phyloP scores from a whole-genome alignment of 2,797 vertebrate genomes.

The Bradypus variegatus region DNA sequence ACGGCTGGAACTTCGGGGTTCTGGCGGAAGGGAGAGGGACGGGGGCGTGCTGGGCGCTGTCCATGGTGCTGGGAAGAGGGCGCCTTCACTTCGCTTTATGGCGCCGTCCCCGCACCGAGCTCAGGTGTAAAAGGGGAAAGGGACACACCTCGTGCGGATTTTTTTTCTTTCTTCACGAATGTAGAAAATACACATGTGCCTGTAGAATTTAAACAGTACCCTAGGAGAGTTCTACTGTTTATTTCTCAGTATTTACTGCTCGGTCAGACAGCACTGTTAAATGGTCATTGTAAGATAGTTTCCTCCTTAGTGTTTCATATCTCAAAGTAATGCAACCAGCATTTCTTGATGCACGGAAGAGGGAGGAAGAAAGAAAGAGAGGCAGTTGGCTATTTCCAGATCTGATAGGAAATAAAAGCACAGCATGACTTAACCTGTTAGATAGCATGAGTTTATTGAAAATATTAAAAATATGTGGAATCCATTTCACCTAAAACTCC shows the following conservation, averaged over 20 bases:
- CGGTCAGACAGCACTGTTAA: constrained; percentile 8
- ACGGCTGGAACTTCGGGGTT: constrained; percentile 40
- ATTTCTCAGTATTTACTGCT: constrained; percentile 9
- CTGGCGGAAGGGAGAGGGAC: not conserved
- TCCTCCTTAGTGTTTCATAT: not conserved
- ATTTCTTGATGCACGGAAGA: constrained; percentile 17
- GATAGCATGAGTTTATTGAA: constrained; percentile 19
- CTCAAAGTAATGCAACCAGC: constrained; percentile 31
- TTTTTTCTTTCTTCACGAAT: not conserved
- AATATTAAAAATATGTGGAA: constrained; percentile 9
- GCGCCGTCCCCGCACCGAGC: not conserved
- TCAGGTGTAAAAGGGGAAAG: not conserved
- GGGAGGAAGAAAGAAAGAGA: not conserved
- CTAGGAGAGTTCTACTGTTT: not conserved
- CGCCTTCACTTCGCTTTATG: not conserved
- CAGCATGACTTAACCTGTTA: constrained; percentile 5
- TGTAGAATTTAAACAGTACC: not conserved
- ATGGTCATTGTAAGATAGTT: not conserved
- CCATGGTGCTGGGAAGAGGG: constrained; percentile 85
- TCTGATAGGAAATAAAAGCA: constrained; percentile 27
- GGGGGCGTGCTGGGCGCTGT: constrained; percentile 80
- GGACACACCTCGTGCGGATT: not conserved
- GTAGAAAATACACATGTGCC: not conserved
- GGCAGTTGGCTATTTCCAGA: constrained; percentile 27
- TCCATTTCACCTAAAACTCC: constrained; percentile 24